These are phyloP conservation scores for Omphaloscelis lunosa DNA, from an alignment of 2,888 invertebrate species.

Conservation along the genomic window DNA sequence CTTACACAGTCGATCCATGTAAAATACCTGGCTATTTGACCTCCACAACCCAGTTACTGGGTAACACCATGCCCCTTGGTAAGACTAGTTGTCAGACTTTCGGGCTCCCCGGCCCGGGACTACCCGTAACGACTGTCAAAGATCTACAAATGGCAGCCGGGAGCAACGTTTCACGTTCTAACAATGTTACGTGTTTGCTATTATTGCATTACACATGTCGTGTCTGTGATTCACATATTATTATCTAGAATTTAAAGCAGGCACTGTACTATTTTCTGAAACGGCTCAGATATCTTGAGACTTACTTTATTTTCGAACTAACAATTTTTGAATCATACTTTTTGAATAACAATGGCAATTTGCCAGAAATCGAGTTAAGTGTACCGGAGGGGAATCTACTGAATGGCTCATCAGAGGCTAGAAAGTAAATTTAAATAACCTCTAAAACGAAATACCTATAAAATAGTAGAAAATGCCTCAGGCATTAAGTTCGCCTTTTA, in stretches of 20 bases:
- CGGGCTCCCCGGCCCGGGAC: neutral
- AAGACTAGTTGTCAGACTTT: neutral
- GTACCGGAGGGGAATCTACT: neutral
- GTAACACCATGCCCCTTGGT: neutral
- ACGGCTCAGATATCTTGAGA: neutral
- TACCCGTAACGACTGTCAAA: neutral
- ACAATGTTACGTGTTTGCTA: neutral
- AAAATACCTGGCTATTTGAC: neutral
- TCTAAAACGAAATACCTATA: neutral
- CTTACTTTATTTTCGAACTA: slow-evolving; percentile 41
- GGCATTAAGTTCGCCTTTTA: neutral
- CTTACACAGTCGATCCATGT: neutral
- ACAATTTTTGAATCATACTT: slow-evolving; percentile 22
- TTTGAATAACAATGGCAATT: slow-evolving; percentile 32
- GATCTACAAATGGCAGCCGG: neutral
- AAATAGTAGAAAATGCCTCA: neutral
- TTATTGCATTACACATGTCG: neutral
- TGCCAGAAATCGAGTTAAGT: slow-evolving; percentile 33
- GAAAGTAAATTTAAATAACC: neutral
- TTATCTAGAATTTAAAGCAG: neutral
- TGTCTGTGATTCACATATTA: slow-evolving; percentile 26
- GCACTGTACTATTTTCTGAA: neutral
- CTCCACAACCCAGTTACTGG: neutral
- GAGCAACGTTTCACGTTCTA: neutral
- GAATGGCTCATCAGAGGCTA: neutral